Evolutionary conservation across 2,797 vertebrate species (phyloP), one percentile per base, ranked within the genome.

Genomic region (Sternotherus odoratus): DNA sequence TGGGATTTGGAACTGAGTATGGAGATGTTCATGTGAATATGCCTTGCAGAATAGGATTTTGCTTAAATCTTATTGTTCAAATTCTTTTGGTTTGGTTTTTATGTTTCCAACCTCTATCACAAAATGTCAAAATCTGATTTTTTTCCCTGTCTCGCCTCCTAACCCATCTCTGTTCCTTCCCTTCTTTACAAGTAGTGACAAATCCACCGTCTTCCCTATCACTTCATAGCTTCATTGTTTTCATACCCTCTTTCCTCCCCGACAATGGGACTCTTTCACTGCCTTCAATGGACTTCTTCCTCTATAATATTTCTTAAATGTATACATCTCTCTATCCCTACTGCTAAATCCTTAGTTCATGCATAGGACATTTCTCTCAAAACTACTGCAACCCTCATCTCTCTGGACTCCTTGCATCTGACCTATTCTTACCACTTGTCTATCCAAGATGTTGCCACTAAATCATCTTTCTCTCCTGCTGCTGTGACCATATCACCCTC

Each of bases 331-430:
- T 77, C 43, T 16, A 33, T 63, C 60, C 77, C 51, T 79, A 12
- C 30, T 88, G 54, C n/a, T 93, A 88, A 95, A 90, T 78, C 17
- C 43, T 87, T 46, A 36, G 9, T 57, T 93, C 36, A 56, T 6
- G 23, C 11, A 43, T 77, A 23, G 83, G 33, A 43, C 9, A 50
- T 79, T 91, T 88, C 9, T 87, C 33, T 80, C 83, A 36, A 36
- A 53, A 28, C 6, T 88, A 4, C 72, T 88, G 75, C 85, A 95
- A 94, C 19, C 36, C 56, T 19, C 46, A 28, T 72, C 12, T 39
- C 78, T 86, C 87, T 87, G 13, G 46, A 39, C 66, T 72, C 91
- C 82, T 84, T 90, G 46, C 24, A 86, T 53, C 75, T 57, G 6
- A 89, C 23, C 28, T 87, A 79, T 10, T 83, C 83, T 87, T 90